phyloP scores from a whole-genome alignment of 2,888 invertebrate species.

The Melinaea marsaeus region DNA sequence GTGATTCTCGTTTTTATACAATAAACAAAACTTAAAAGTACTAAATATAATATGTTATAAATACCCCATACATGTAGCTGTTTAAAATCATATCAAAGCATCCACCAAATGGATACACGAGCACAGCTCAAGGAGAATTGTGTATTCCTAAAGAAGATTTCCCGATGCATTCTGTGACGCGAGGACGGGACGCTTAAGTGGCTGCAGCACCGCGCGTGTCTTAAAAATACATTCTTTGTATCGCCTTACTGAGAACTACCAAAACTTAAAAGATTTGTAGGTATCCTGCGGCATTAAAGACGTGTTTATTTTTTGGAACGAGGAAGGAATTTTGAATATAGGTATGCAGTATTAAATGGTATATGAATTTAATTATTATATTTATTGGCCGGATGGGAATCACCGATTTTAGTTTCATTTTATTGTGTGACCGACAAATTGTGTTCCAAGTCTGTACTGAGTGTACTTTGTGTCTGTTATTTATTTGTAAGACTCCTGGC shows the following conservation, averaged over 20 bases:
- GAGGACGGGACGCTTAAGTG: slow-evolving; percentile 56
- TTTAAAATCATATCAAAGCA: slow-evolving; percentile 22
- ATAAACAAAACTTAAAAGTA: too few species aligned
- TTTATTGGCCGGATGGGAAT: too few species aligned
- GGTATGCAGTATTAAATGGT: too few species aligned
- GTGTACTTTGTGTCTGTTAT: too few species aligned
- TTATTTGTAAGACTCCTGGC: too few species aligned
- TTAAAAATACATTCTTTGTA: slow-evolving; percentile 50
- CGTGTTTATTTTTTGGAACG: background rate
- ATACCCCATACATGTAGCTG: too few species aligned
- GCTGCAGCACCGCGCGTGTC: slow-evolving; percentile 47
- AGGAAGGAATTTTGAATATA: background rate
- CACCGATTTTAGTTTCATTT: too few species aligned
- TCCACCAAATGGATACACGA: slow-evolving; percentile 58
- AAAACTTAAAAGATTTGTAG: slow-evolving; percentile 19
- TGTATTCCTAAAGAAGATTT: slow-evolving; percentile 42
- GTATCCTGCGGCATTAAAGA: slow-evolving; percentile 8
- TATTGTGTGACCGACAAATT: too few species aligned
- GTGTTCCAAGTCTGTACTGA: too few species aligned
- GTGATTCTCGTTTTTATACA: too few species aligned
- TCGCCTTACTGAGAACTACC: slow-evolving; percentile 38
- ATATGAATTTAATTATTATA: too few species aligned
- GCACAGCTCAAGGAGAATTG: slow-evolving; percentile 46
- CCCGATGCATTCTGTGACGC: slow-evolving; percentile 53
- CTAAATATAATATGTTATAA: too few species aligned